phyloP scores from a whole-genome alignment of 2,113 vertebrate species.

The Fukomys damarensis region DNA sequence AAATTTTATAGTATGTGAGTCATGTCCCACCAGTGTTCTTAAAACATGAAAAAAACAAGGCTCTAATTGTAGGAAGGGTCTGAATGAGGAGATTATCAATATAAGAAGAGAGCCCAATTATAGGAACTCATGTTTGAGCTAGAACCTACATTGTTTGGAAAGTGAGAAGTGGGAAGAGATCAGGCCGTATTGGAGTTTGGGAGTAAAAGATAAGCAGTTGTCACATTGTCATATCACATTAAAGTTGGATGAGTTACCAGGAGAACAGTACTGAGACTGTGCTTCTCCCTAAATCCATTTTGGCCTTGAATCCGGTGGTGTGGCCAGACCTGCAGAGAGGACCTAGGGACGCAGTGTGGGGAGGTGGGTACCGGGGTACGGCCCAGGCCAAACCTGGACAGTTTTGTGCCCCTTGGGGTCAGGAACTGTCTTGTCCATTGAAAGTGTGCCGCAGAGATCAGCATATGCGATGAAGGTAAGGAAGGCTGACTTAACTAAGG shows the following conservation, averaged over 20 bases:
- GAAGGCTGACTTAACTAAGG: neutral
- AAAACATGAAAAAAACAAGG: neutral
- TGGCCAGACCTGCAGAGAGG: neutral
- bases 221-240: neutral
- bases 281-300: neutral
- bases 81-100: neutral
- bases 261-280: neutral
- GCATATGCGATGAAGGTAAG: neutral
- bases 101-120: neutral
- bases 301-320: neutral
- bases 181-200: neutral
- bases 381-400: neutral
- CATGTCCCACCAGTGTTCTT: neutral
- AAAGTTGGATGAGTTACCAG: neutral
- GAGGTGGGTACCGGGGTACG: neutral
- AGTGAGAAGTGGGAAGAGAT: neutral
- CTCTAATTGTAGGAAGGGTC: neutral
- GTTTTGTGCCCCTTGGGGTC: neutral
- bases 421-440: neutral
- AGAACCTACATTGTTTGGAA: neutral
- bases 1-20: slow-evolving; percentile 2
- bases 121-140: neutral
- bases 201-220: neutral
- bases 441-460: neutral
- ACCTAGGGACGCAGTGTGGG: neutral